A percentile compares a stretch with the other conserved stretches of the same genome.
Evolutionary conservation across 2,113 vertebrate species (phyloP).

Genomic region (Charadrius vociferus): DNA sequence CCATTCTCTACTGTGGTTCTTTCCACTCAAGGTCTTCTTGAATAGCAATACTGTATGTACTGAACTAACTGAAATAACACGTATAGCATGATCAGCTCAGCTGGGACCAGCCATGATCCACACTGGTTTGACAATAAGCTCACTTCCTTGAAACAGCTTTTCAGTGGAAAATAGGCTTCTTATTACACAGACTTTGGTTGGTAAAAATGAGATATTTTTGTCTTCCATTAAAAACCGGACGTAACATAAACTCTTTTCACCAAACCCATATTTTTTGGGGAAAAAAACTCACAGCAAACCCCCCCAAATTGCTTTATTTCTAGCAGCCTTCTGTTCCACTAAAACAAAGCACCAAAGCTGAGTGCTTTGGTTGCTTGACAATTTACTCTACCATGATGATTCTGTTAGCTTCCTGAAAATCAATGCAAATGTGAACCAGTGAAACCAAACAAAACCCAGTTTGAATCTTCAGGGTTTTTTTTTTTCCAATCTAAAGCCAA

Average conservation of each 20-base stretch:
- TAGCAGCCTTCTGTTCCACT: neutral
- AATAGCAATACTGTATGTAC: neutral
- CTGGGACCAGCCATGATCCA: neutral
- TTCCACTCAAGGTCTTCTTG: neutral
- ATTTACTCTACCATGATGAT: neutral
- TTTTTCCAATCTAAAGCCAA: neutral
- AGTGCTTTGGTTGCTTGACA: neutral
- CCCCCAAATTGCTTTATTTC: accelerated
- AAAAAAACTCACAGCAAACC: neutral
- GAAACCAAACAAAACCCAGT: neutral
- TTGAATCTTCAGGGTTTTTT: neutral
- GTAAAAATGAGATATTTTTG: neutral
- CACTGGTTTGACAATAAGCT: neutral
- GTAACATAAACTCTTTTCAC: neutral
- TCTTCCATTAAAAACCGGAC: neutral
- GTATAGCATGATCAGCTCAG: neutral
- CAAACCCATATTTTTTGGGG: accelerated
- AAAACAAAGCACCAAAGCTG: neutral
- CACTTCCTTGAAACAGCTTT: neutral
- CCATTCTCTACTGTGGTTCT: neutral
- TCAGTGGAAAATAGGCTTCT: neutral
- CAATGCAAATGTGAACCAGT: neutral
- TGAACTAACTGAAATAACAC: neutral
- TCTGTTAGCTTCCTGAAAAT: neutral
- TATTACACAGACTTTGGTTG: neutral